Percentiles rank a stretch among this genome's conserved stretches.
These are phyloP conservation scores for Anas platyrhynchos DNA, from an alignment of 2,113 vertebrate species.

Conservation along the genomic window DNA sequence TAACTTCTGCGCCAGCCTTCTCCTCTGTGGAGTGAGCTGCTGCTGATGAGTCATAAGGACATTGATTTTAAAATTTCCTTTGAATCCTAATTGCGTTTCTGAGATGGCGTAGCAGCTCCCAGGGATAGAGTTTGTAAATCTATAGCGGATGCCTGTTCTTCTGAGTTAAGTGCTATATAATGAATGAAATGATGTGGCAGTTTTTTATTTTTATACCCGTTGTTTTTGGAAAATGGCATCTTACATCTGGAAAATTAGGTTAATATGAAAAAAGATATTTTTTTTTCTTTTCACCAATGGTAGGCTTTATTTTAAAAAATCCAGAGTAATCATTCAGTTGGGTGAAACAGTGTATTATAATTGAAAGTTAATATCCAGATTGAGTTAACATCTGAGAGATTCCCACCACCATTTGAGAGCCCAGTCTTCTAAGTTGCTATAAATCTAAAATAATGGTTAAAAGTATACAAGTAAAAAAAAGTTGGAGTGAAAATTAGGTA, in stretches of 20 bases:
- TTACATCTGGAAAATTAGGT: not conserved
- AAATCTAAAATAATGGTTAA: not conserved
- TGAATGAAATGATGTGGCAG: not conserved
- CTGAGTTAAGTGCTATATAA: constrained; percentile 59
- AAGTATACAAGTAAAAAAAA: not conserved
- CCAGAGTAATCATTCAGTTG: not conserved
- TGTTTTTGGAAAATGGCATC: not conserved
- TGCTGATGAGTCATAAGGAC: constrained; percentile 74
- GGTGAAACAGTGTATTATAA: not conserved
- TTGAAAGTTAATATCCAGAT: not conserved
- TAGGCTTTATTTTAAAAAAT: constrained; percentile 14
- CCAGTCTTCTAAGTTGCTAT: not conserved
- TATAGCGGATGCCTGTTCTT: constrained; percentile 62
- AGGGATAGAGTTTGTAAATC: constrained; percentile 69
- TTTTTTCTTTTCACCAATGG: not conserved
- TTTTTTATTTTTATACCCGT: constrained; percentile 27
- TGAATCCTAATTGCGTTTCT: constrained; percentile 69
- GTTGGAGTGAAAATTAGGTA: not conserved
- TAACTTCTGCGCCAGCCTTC: constrained; percentile 65
- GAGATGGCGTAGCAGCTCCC: constrained; percentile 69
- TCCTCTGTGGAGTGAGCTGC: constrained; percentile 63
- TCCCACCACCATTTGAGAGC: not conserved
- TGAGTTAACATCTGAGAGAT: not conserved
- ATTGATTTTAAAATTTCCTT: constrained; percentile 77
- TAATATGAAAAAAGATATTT: not conserved